Base-by-base conservation (phyloP, 2,797 vertebrate species). In the Peromyscus melanophrys region DNA sequence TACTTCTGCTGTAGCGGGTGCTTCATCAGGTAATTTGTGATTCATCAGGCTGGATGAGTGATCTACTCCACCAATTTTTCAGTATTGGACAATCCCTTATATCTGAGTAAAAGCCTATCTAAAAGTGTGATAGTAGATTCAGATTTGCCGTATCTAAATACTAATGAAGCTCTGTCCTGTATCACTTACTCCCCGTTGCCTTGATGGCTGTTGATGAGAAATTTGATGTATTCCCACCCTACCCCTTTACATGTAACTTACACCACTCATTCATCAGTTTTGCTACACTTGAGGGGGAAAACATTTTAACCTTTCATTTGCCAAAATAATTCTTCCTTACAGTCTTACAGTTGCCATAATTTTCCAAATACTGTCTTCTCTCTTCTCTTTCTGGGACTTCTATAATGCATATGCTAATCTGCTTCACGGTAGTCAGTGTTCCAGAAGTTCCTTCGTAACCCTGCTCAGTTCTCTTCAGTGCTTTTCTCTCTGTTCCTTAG, bases 91-190 rank as follows among this genome's bases (percentile, higher is more conserved):
- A 85, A 63, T 67, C 8, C 57, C 9, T 84, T 95, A 37, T 57
- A 84, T 57, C 63, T 86, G 94, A 81, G 17, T 94, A 82, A 78
- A 85, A 84, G 7, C 75, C 83, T 92, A 65, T 2, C 37, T 67
- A 2, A 27, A 88, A 52, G 8, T 92, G 84, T 67, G 81, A 90
- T 57, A 87, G 2, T 63, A 46, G 4, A 16, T 17, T 76, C 37
- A 46, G 40, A 77, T 61, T 76, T 92, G 13, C 37, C 19, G 43
- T 83, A 13, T 27, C 4, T 94, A 52, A 85, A 9, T 65, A 88
- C 46, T 96, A 25, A 37, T 17, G 43, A 80, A 67, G 3, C 59
- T 67, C 65, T 55, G 1, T 27, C 7, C 55, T 13, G 7, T 90
- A 7, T 95, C 37, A 23, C 55, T 73, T 95, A 80, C 23, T 69